Evolutionary conservation across 92 coral and sea anemone species (phyloP), one percentile per base, ranked within the genome.

Genomic region (Chrysogorgia sp.): DNA sequence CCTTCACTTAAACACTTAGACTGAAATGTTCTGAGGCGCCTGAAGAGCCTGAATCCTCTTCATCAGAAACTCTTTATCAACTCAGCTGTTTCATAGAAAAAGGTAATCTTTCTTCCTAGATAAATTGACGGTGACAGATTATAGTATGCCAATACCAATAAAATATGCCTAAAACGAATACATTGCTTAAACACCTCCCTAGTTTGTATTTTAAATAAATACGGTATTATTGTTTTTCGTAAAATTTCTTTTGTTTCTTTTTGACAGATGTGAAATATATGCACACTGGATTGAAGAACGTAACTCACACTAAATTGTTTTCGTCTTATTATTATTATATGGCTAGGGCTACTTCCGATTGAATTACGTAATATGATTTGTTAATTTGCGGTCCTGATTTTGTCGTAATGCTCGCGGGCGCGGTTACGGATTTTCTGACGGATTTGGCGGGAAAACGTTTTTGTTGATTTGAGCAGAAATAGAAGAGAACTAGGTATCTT

Each of bases 81-180:
- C 82, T 96, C 32, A 96, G 97, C 75, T 96, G 99, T 85, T 96
- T 96, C 63, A 96, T 96, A 55, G 90, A 90, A 58, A 97, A 96
- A 83, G 97, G 97, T 91, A 76, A 30, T 0, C 3, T 5, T 9
- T 0, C 47, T 37, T 9, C 25, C 43, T 63, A 29, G 48, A 15
- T 22, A 4, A 15, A 56, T 5, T 56, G 9, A 21, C n/a, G n/a
- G n/a, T n/a, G n/a, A n/a, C n/a, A n/a, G n/a, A n/a, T n/a, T n/a
- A n/a, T n/a, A n/a, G n/a, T n/a, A n/a, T n/a, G n/a, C n/a, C n/a
- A n/a, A n/a, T n/a, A n/a, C n/a, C n/a, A n/a, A n/a, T n/a, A n/a
- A n/a, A 13, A 13, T n/a, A 37, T 4, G 43, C 43, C 6, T 37
- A 4, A 4, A 37, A 10, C 43, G 43, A 37, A 37, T 10, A 37